Conservation (phyloP, 2,113 vertebrate genomes). For the Solenodon paradoxus region DNA sequence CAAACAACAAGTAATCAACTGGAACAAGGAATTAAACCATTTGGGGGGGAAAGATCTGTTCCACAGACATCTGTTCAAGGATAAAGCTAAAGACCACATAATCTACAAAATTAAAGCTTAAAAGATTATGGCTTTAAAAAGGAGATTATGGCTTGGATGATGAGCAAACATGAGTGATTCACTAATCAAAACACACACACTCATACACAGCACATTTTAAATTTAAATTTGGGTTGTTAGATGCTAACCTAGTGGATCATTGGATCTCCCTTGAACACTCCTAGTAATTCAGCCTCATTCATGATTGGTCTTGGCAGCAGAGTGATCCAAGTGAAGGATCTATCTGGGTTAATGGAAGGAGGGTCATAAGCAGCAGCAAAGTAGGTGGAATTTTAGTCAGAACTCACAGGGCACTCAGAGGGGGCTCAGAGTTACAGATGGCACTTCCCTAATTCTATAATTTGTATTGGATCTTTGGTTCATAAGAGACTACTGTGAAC, state of each 20-base stretch:
- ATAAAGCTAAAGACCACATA: slow-evolving; percentile 68
- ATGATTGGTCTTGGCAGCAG: background rate
- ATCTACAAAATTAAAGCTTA: slow-evolving; percentile 81
- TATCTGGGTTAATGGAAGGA: background rate
- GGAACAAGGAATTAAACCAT: slow-evolving; percentile 30
- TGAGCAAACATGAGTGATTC: slow-evolving; percentile 39
- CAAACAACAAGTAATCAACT: slow-evolving; percentile 22
- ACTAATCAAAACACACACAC: background rate
- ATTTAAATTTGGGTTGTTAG: background rate
- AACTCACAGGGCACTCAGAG: background rate
- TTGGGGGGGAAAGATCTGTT: background rate
- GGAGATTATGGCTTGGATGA: slow-evolving; percentile 54
- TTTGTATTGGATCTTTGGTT: background rate
- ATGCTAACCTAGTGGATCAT: background rate
- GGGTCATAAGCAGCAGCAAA: background rate
- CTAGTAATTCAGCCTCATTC: background rate
- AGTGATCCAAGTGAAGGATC: background rate
- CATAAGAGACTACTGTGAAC: background rate
- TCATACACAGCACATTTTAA: background rate
- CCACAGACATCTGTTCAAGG: slow-evolving; percentile 59
- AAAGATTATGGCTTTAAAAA: slow-evolving; percentile 79
- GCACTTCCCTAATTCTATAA: background rate
- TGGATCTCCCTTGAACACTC: background rate
- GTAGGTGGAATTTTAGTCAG: background rate
- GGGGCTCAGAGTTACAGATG: background rate